A percentile compares a stretch with the other conserved stretches of the same genome.
These are phyloP conservation scores for Physeter macrocephalus DNA, from an alignment of 2,113 vertebrate genomes.

Conservation along the genomic window DNA sequence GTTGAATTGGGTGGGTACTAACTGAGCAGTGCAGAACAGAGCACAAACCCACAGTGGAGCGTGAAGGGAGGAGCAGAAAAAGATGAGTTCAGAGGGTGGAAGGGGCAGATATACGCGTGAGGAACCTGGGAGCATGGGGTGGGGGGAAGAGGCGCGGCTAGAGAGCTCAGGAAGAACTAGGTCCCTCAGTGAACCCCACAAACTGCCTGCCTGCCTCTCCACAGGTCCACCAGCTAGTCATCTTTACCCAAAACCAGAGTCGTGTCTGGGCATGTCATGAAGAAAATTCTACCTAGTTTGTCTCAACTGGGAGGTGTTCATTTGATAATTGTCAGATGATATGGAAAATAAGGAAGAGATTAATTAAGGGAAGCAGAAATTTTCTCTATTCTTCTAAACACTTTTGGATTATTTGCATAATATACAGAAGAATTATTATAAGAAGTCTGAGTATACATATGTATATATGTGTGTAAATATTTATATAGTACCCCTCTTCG, in stretches of 20 bases:
- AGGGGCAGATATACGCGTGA: rapidly evolving
- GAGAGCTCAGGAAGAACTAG: background rate
- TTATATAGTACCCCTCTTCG: background rate
- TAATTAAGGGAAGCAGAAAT: background rate
- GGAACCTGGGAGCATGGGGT: background rate
- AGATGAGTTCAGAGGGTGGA: no score
- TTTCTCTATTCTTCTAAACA: background rate
- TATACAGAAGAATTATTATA: background rate
- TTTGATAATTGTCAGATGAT: background rate
- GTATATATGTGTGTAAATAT: background rate
- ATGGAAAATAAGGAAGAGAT: background rate
- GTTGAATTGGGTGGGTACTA: background rate
- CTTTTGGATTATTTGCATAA: background rate
- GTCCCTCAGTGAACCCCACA: background rate
- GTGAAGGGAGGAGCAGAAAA: background rate
- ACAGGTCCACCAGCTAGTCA: background rate
- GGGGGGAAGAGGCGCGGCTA: no score
- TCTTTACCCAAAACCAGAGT: background rate
- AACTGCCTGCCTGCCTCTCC: background rate
- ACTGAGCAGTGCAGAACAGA: background rate
- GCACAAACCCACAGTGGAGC: background rate
- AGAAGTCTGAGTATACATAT: background rate
- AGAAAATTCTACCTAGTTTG: background rate
- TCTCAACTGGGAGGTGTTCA: background rate
- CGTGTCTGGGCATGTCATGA: rapidly evolving